Percentiles rank a stretch among this genome's conserved stretches.
Conservation (phyloP, 2,113 vertebrate species). For the Psittacula cyanocephala region DNA sequence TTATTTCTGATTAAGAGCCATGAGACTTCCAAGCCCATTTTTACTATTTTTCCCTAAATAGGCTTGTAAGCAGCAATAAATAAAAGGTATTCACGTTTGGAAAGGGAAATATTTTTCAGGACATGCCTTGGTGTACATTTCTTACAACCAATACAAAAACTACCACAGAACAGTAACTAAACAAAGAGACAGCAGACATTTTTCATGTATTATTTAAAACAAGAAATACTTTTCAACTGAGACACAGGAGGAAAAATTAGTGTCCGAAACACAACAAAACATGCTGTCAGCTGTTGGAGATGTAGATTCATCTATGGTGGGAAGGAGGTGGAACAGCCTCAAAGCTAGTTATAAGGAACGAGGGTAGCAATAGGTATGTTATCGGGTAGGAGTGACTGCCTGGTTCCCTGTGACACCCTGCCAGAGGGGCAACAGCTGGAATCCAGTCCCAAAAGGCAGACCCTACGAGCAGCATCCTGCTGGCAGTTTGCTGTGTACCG, state of each 20-base stretch:
- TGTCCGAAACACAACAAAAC: conserved; percentile 44
- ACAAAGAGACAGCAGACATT: conserved; percentile 42
- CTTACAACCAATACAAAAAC: conserved; percentile 40
- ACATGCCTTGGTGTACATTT: conserved; percentile 39
- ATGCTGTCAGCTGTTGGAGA: conserved; percentile 62
- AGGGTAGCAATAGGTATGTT: not conserved
- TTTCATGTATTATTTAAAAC: conserved; percentile 46
- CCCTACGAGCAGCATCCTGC: not conserved
- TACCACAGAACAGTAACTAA: conserved; percentile 18
- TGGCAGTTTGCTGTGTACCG: not conserved
- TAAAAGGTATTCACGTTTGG: not conserved
- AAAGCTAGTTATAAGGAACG: not conserved
- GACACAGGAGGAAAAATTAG: conserved; percentile 12
- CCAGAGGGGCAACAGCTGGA: not conserved
- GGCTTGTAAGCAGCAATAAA: conserved; percentile 49
- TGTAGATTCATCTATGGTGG: conserved; percentile 4
- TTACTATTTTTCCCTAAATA: conserved; percentile 25
- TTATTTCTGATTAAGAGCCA: conserved; percentile 52
- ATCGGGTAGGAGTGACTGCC: not conserved
- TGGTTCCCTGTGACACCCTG: not conserved
- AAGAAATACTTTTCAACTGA: conserved; percentile 37
- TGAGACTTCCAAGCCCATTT: conserved; percentile 20
- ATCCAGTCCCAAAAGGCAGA: not conserved
- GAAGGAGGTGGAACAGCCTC: conserved; percentile 29
- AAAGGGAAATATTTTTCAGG: conserved; percentile 28